Conservation (phyloP, 2,888 invertebrate species). For the Luffia ferchaultella region DNA sequence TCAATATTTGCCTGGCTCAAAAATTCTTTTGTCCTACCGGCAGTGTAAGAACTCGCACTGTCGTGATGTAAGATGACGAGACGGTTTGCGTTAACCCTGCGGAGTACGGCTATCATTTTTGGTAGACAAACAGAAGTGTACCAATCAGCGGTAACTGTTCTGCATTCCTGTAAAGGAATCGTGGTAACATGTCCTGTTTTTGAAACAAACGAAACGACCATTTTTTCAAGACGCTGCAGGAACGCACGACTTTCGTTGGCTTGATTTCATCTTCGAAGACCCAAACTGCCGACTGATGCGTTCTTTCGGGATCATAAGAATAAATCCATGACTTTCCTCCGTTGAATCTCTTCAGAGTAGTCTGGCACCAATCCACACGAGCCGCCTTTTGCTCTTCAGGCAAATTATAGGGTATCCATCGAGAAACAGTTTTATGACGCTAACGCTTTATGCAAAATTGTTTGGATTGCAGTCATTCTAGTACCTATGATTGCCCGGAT, state of each 20-base stretch:
- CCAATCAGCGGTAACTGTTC: neutral
- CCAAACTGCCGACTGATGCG: neutral
- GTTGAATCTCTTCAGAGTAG: neutral
- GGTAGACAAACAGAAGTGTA: neutral
- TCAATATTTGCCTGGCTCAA: neutral
- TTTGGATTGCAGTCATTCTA: neutral
- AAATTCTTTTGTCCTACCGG: too few species aligned
- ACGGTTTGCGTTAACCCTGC: neutral
- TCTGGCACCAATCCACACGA: neutral
- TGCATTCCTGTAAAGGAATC: neutral
- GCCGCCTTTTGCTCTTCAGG: neutral
- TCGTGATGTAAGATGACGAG: neutral
- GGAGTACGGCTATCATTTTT: neutral
- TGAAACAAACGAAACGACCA: neutral
- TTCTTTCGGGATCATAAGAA: neutral
- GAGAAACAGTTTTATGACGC: neutral
- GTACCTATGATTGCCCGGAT: neutral
- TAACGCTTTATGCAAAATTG: neutral
- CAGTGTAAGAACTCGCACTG: neutral
- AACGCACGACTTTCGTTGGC: neutral
- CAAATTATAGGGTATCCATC: neutral
- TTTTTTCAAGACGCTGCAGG: neutral
- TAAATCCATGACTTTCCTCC: neutral
- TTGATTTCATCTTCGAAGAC: neutral
- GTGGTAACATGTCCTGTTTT: neutral